These are phyloP conservation scores for Brachionus koreanus DNA, from an alignment of 1,140 invertebrate species.

Conservation along the genomic window DNA sequence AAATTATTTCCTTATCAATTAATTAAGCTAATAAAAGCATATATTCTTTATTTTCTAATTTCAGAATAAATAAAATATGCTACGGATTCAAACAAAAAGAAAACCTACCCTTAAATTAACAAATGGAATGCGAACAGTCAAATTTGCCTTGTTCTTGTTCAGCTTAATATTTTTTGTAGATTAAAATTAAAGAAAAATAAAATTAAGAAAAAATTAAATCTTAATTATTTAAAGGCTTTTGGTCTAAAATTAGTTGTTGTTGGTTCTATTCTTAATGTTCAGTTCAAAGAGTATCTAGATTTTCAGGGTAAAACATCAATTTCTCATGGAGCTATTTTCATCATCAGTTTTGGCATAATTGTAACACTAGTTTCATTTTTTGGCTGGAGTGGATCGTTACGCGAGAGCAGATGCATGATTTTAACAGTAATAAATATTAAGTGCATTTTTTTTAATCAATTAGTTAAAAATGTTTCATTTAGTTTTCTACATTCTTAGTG, in stretches of 20 bases:
- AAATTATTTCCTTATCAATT: neutral
- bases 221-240: neutral
- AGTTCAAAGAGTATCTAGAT: slow-evolving; percentile 38
- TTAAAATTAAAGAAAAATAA: neutral
- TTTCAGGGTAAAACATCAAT: slow-evolving; percentile 43
- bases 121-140: slow-evolving; percentile 38
- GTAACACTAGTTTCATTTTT: slow-evolving; percentile 37
- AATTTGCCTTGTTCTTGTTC: slow-evolving; percentile 4
- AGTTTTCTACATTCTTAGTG: slow-evolving; percentile 29
- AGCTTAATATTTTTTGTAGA: slow-evolving; percentile 29
- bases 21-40: neutral
- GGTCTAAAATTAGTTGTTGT: slow-evolving; percentile 24
- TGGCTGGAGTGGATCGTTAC: slow-evolving; percentile 15
- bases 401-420: slow-evolving; percentile 43
- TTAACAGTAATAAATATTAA: slow-evolving; percentile 10
- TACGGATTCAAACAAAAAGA: slow-evolving; percentile 8
- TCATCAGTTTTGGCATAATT: neutral
- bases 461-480: neutral
- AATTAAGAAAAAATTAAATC: neutral
- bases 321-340: slow-evolving; percentile 23
- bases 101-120: slow-evolving; percentile 7
- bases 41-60: neutral
- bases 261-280: slow-evolving; percentile 38
- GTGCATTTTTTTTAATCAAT: neutral
- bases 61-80: neutral